These are phyloP conservation scores for Tetragonisca angustula DNA, from an alignment of 2,888 invertebrate genomes.

Conservation along the genomic window DNA sequence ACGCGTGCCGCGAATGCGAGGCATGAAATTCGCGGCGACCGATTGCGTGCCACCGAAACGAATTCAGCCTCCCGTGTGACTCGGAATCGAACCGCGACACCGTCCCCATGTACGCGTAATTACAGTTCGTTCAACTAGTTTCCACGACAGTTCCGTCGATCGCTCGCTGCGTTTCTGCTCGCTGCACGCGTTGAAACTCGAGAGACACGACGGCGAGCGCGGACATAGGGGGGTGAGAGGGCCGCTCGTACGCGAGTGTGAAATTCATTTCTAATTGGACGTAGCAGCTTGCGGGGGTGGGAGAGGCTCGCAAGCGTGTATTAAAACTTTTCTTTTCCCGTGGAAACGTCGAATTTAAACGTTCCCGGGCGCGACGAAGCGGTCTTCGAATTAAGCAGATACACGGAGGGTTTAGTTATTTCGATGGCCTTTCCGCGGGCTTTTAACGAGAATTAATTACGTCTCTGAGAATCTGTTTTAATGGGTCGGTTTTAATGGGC, in stretches of 20 bases:
- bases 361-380: background rate
- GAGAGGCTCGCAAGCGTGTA: background rate
- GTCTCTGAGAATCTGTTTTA: no score
- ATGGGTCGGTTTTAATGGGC: no score
- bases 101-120: slow-evolving; percentile 59
- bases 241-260: slow-evolving; percentile 6
- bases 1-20: slow-evolving; percentile 42
- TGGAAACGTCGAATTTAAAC: slow-evolving; percentile 20
- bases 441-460: no score
- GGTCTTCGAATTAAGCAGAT: background rate
- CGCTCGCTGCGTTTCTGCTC: slow-evolving; percentile 50
- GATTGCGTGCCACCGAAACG: slow-evolving; percentile 47
- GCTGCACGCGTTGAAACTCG: slow-evolving; percentile 14
- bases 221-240: no score
- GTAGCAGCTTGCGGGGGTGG: background rate
- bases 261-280: slow-evolving; percentile 53
- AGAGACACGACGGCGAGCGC: background rate
- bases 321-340: slow-evolving; percentile 19
- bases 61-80: slow-evolving; percentile 22
- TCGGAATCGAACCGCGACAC: slow-evolving; percentile 28
- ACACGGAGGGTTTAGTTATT: no score
- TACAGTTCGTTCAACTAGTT: slow-evolving; percentile 72
- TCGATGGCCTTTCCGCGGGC: no score
- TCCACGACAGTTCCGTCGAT: slow-evolving; percentile 66
- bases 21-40: slow-evolving; percentile 51